phyloP scores from a whole-genome alignment of 2,797 vertebrate genomes.

The Orestias chungarensis region DNA sequence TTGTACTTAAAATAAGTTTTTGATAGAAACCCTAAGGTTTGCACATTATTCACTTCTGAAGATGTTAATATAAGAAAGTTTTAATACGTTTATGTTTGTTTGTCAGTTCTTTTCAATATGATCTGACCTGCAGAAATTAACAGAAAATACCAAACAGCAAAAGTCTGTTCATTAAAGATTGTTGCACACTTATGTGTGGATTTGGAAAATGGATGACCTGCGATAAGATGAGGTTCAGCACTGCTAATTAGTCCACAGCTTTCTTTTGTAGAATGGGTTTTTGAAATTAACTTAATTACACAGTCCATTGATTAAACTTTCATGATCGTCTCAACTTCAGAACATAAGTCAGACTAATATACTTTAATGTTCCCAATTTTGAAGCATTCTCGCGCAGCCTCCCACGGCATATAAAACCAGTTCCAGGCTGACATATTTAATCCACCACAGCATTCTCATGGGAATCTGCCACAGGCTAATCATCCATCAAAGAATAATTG shows the following conservation, averaged over 20 bases:
- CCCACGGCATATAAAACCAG: conserved; percentile 47
- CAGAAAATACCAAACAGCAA: conserved; percentile 25
- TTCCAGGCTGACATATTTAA: conserved; percentile 63
- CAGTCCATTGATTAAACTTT: conserved; percentile 32
- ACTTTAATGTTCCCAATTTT: conserved; percentile 27
- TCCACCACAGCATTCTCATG: conserved; percentile 54
- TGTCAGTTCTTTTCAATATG: conserved; percentile 28
- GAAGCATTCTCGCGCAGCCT: conserved; percentile 29
- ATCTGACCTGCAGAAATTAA: conserved; percentile 24
- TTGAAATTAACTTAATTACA: conserved; percentile 44
- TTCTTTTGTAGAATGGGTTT: conserved; percentile 25
- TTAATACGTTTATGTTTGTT: conserved; percentile 6
- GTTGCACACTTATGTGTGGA: conserved; percentile 40
- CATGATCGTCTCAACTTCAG: conserved; percentile 24
- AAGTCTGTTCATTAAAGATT: conserved; percentile 51
- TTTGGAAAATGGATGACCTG: conserved; percentile 42
- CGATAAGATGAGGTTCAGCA: conserved; percentile 38
- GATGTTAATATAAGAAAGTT: conserved; percentile 16
- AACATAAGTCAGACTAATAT: conserved; percentile 35
- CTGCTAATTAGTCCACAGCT: conserved; percentile 41
- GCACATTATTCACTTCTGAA: neutral
- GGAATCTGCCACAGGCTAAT: conserved; percentile 57
- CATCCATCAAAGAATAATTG: conserved; percentile 71
- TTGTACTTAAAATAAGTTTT: too few relatives aligned
- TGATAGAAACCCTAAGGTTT: neutral